These are phyloP conservation scores for Zaprionus taronus DNA, from an alignment of 1,140 invertebrate species.

Conservation along the genomic window DNA sequence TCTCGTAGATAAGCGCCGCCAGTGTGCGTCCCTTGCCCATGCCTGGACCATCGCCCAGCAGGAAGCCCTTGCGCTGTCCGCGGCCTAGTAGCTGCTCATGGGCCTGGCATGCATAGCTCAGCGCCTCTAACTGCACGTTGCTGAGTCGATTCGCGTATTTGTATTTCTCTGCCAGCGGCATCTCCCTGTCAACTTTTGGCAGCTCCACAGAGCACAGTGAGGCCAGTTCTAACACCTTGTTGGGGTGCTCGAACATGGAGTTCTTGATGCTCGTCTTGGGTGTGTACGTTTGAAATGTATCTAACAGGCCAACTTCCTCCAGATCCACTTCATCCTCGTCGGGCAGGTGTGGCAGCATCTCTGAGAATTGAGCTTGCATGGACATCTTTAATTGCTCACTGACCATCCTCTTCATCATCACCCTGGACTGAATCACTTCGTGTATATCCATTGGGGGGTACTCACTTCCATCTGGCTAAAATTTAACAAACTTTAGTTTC, in stretches of 20 bases:
- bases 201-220: slow-evolving; percentile 98
- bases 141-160: slow-evolving; percentile 94
- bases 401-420: background rate
- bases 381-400: background rate
- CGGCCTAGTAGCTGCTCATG: slow-evolving; percentile 96
- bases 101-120: slow-evolving; percentile 97
- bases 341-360: background rate
- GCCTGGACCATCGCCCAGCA: slow-evolving; percentile 99
- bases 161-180: slow-evolving; percentile 93
- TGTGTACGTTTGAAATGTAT: background rate
- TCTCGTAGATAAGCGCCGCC: slow-evolving; percentile 98
- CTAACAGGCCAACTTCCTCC: slow-evolving; percentile 9
- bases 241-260: slow-evolving; percentile 90
- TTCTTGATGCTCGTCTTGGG: background rate
- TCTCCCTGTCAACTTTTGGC: slow-evolving; percentile 95
- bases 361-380: background rate
- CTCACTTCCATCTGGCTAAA: background rate
- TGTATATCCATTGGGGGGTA: background rate
- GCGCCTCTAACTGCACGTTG: slow-evolving; percentile 97
- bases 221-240: slow-evolving; percentile 99
- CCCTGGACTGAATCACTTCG: background rate
- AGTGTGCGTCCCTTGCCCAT: slow-evolving; percentile 99
- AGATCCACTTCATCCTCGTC: slow-evolving; percentile 18
- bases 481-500: too few species aligned
- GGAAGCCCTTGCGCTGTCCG: slow-evolving; percentile 96